A percentile compares a stretch with the other conserved stretches of the same genome.
Conservation (phyloP, 1,140 invertebrate genomes). For the Drosophila suzukii region DNA sequence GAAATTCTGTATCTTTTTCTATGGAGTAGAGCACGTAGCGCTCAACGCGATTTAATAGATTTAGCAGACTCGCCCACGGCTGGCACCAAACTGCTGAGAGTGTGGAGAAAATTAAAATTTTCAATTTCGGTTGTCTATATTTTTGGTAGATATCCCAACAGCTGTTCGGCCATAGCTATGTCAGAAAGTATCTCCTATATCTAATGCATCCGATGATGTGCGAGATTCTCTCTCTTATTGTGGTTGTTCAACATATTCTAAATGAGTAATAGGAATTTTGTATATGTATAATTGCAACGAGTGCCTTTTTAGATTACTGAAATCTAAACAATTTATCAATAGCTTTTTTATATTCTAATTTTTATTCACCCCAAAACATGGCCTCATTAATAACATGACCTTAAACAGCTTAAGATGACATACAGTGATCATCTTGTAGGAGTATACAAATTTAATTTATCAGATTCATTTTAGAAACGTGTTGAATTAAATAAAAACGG, state of each 20-base stretch:
- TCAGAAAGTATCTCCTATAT: not conserved
- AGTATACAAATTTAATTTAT: too few species aligned
- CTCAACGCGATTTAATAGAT: constrained; percentile 12
- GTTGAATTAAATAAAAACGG: too few species aligned
- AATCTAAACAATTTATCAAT: too few species aligned
- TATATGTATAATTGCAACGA: not conserved
- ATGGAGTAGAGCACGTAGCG: constrained; percentile 14
- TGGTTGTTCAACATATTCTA: not conserved
- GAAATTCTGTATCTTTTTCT: constrained; percentile 23
- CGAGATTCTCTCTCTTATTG: not conserved
- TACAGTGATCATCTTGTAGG: too few species aligned
- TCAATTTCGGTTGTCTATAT: constrained; percentile 33
- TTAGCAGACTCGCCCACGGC: constrained; percentile 47
- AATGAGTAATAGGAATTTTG: not conserved
- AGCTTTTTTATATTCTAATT: too few species aligned
- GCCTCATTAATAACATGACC: too few species aligned
- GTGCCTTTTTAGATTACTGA: too few species aligned
- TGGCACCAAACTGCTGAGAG: constrained; percentile 58
- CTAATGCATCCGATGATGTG: not conserved
- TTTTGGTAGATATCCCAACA: constrained; percentile 23
- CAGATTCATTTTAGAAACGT: too few species aligned
- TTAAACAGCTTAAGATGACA: not conserved
- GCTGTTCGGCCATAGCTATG: constrained; percentile 16
- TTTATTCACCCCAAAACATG: too few species aligned
- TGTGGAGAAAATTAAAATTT: constrained; percentile 27